Percentiles rank a stretch among this genome's conserved stretches.
Conservation (phyloP, 2,888 invertebrate genomes). For the Blastobasis lacticolella region DNA sequence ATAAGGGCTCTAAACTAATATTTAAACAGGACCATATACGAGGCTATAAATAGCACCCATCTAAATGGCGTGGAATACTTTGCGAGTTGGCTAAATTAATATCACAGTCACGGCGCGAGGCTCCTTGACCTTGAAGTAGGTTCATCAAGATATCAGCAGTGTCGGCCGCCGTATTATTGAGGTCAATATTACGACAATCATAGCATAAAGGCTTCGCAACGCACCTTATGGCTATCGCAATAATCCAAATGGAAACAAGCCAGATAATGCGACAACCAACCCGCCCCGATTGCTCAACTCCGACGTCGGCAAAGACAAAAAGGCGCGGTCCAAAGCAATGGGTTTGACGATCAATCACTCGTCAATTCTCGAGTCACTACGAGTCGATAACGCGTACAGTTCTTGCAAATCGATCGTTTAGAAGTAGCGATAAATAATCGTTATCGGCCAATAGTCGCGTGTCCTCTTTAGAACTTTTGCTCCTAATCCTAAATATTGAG, state of each 20-base stretch:
- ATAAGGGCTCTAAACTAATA: too few species aligned
- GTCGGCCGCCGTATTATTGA: slow-evolving; percentile 23
- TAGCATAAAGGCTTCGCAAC: slow-evolving; percentile 28
- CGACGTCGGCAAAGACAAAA: slow-evolving; percentile 7
- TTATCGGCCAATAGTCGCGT: slow-evolving; percentile 21
- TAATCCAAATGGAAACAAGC: slow-evolving; percentile 5
- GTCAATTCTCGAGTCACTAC: slow-evolving; percentile 17
- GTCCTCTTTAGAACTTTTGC: slow-evolving; percentile 25
- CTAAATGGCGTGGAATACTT: too few species aligned
- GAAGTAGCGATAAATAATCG: slow-evolving; percentile 26
- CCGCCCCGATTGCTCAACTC: slow-evolving; percentile 1
- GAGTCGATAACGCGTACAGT: slow-evolving; percentile 11
- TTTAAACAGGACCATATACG: too few species aligned
- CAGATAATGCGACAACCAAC: slow-evolving; percentile 7
- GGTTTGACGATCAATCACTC: slow-evolving; percentile 24
- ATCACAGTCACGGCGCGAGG: too few species aligned
- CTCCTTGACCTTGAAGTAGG: slow-evolving; percentile 37
- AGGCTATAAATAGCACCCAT: too few species aligned
- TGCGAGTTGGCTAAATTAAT: too few species aligned
- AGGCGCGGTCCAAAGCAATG: slow-evolving; percentile 14
- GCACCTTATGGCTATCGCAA: slow-evolving; percentile 15
- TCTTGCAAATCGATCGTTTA: slow-evolving; percentile 23
- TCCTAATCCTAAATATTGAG: slow-evolving; percentile 27
- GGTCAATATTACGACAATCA: slow-evolving; percentile 36
- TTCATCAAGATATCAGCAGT: slow-evolving; percentile 27